Evolutionary conservation across 2,797 vertebrate species (phyloP).

Genomic region (Paratrypauchen microcephalus): DNA sequence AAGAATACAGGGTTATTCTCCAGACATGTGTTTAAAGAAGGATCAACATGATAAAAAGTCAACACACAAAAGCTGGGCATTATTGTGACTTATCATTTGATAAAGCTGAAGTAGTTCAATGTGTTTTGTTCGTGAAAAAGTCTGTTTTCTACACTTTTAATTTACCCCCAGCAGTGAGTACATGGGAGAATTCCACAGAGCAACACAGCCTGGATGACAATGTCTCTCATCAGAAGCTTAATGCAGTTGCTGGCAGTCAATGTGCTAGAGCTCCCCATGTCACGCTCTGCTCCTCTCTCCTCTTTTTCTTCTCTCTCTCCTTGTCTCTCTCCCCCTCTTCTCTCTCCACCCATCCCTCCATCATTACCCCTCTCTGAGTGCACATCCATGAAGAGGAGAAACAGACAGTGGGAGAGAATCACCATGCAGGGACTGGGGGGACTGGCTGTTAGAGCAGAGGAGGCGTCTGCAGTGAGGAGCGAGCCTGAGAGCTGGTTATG

Average conservation of each 20-base stretch:
- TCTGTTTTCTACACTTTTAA: slow-evolving; percentile 1
- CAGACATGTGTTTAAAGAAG: background rate
- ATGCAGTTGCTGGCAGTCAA: slow-evolving; percentile 65
- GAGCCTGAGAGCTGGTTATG: slow-evolving; percentile 37
- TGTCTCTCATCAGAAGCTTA: slow-evolving; percentile 55
- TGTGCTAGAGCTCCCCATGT: slow-evolving; percentile 45
- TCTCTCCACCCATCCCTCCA: slow-evolving; percentile 17
- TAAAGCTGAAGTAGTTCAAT: background rate
- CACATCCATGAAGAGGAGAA: slow-evolving; percentile 35
- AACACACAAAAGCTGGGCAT: background rate
- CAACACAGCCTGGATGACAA: slow-evolving; percentile 44
- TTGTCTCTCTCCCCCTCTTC: slow-evolving; percentile 33
- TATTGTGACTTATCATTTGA: background rate
- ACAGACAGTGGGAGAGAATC: slow-evolving; percentile 37
- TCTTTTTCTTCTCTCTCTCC: slow-evolving; percentile 15
- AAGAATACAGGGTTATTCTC: too few relatives aligned
- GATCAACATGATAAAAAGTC: background rate
- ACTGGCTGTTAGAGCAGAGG: slow-evolving; percentile 44
- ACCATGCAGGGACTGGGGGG: slow-evolving; percentile 44
- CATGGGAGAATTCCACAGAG: slow-evolving; percentile 29
- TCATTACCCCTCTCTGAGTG: slow-evolving; percentile 58
- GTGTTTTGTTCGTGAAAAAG: too few relatives aligned
- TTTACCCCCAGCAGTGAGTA: slow-evolving; percentile 10
- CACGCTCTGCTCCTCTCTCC: slow-evolving; percentile 36
- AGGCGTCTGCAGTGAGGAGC: slow-evolving; percentile 39